phyloP scores from a whole-genome alignment of 2,888 invertebrate species.

The Chaetoderma sp. region DNA sequence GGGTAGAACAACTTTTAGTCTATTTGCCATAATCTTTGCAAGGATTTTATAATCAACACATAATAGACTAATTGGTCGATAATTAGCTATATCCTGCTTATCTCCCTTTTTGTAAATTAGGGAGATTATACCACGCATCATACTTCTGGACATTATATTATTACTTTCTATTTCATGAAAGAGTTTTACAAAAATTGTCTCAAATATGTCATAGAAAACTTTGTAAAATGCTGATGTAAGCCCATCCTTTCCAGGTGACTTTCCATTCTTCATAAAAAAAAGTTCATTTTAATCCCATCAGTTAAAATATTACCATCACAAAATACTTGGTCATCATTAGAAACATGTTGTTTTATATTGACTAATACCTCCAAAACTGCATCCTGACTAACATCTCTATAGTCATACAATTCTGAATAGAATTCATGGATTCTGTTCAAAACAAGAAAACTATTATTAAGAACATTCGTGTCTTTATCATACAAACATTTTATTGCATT shows the following conservation, averaged over 20 bases:
- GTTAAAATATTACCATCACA: not conserved
- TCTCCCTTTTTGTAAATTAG: not conserved
- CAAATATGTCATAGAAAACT: not conserved
- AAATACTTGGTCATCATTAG: not conserved
- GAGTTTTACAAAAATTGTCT: not conserved
- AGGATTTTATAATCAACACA: not conserved
- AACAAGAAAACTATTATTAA: no score
- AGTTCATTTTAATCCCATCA: not conserved
- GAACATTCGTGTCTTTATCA: no score
- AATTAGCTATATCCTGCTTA: not conserved
- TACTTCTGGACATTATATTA: not conserved
- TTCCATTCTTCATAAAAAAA: not conserved
- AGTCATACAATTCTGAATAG: not conserved
- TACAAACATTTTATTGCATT: no score
- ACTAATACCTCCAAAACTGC: not conserved
- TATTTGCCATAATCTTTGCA: not conserved
- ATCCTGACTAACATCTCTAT: not conserved
- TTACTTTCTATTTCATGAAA: not conserved
- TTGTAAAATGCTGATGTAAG: not conserved
- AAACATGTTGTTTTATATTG: not conserved
- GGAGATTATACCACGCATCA: not conserved
- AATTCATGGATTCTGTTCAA: no score
- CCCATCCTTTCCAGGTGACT: slow-evolving; percentile 8
- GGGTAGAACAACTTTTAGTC: not conserved
- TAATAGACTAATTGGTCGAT: not conserved